Evolutionary conservation across 2,888 invertebrate genomes (phyloP), one percentile per base, ranked within the genome.

Genomic region (Euzophera pinguis): DNA sequence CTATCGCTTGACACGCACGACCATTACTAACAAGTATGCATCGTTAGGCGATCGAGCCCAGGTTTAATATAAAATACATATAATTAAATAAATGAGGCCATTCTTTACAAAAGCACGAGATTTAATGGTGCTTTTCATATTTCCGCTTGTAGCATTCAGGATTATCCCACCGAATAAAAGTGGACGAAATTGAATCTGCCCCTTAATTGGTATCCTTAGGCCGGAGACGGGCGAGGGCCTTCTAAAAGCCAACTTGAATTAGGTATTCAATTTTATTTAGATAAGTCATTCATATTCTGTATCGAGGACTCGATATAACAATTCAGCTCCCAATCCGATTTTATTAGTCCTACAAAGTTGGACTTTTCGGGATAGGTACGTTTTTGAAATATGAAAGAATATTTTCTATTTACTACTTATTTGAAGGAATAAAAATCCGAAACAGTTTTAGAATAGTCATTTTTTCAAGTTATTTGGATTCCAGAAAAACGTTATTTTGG

Each of bases 81-180:
- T 22, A 22, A 22, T n/a, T n/a, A 22, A 22, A 22, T 22, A 22
- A 22, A 22, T 22, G 22, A 22, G 22, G 2, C 22, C 22, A 22
- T 57, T 35, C 53, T 61, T 41, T 42, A 55, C 42, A 53, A 54
- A 55, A 51, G 45, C 32, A 22, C 59, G 59, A 65, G 32, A 7
- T 32, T 65, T 69, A 66, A 67, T 63, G 65, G 53, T 56, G 54
- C 53, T 60, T 64, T 60, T 63, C 60, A 65, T 69, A 67, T 66
- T 71, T 65, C 68, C 67, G 63, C 56, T 64, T 63, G 62, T 71
- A 71, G 71, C 71, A 65, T 70, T 71, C 64, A 57, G 65, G 67
- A 71, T 73, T 71, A 76, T 73, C 65, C 64, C 67, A 64, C 59
- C 69, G 66, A 68, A 75, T 72, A 72, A 75, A 72, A 71, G 64